Percentiles rank a stretch among this genome's conserved stretches.
Conservation (phyloP, 2,797 vertebrate species). For the Gallinago solitaria region DNA sequence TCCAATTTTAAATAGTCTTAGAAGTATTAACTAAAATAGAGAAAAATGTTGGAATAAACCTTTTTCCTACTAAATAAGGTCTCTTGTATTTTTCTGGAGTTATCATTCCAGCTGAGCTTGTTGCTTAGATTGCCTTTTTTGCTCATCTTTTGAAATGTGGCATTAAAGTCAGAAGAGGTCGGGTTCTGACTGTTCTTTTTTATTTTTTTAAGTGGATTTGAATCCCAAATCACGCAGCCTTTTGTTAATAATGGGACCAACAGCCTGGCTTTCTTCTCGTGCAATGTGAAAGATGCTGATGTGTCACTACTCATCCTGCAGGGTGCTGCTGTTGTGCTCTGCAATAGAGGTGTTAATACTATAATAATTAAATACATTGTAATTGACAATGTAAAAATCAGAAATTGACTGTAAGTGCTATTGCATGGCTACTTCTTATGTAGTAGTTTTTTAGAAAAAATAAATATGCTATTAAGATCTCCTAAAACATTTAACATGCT, state of each 20-base stretch:
- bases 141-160: background rate
- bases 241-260: background rate
- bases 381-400: background rate
- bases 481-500: background rate
- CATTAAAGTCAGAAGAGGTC: background rate
- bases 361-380: background rate
- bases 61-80: background rate
- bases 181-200: background rate
- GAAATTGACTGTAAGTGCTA: background rate
- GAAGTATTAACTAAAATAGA: background rate
- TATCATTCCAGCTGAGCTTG: background rate
- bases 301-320: background rate
- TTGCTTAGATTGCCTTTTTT: background rate
- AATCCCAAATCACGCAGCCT: background rate
- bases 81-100: background rate
- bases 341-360: background rate
- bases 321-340: background rate
- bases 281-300: background rate
- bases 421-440: background rate
- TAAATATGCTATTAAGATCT: background rate
- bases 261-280: background rate
- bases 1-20: background rate
- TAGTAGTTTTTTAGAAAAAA: background rate
- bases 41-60: background rate
- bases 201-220: background rate